Evolutionary conservation across 2,888 invertebrate species (phyloP).

Genomic region (Syrista parreyssii): DNA sequence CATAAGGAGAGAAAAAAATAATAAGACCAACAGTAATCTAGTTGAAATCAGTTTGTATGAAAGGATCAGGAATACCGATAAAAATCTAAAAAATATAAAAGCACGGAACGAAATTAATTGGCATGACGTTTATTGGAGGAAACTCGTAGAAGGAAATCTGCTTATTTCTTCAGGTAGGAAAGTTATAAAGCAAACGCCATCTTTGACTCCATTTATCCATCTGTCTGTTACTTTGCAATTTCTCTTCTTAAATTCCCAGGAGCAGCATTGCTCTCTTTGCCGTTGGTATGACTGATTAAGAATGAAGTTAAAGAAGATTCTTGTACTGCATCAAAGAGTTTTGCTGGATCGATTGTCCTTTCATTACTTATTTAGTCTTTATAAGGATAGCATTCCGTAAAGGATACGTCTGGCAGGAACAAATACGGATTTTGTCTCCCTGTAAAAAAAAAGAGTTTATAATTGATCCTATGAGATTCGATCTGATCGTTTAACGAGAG

Average conservation of each 20-base stretch:
- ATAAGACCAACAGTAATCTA: not conserved
- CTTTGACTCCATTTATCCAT: not conserved
- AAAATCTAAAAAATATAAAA: not conserved
- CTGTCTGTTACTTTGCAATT: not conserved
- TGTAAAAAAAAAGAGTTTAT: not conserved
- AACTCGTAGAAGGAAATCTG: not conserved
- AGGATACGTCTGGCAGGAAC: not conserved
- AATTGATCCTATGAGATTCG: not conserved
- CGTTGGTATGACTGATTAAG: not conserved
- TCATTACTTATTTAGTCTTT: not conserved
- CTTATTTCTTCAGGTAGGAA: conserved; percentile 1
- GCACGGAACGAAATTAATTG: not conserved
- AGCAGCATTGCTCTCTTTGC: not conserved
- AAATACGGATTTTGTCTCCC: not conserved
- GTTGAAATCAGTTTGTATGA: not conserved
- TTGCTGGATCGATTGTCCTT: not conserved
- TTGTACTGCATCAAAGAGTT: too few species aligned
- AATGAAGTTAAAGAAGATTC: too few species aligned
- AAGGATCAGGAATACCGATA: not conserved
- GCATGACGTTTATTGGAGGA: not conserved
- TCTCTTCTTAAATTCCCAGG: not conserved
- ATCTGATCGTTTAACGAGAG: not conserved
- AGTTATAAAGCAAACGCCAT: conserved; percentile 3
- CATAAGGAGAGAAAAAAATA: not conserved
- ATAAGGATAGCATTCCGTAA: not conserved